Base-by-base conservation (phyloP, 1,140 invertebrate genomes). In the Drosophila fuyamai region DNA sequence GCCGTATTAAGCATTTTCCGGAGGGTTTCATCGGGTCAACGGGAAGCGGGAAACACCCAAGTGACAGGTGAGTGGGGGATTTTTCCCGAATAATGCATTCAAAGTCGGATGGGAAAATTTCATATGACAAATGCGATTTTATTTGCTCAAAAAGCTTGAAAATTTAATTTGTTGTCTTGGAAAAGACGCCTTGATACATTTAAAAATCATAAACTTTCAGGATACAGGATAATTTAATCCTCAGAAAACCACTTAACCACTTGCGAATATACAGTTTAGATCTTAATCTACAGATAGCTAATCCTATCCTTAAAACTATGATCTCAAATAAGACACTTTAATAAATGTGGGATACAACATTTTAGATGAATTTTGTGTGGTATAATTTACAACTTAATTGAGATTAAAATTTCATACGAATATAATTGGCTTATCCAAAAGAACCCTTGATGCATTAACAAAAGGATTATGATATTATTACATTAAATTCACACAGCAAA, bases 21-120 rank as follows among this genome's bases (percentile, higher is more conserved):
- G 8, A 74, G 74, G 51, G 79, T 89, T 23, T 78, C 92, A 62
- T 63, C 80, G 76, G 77, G 92, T 63, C 72, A 92, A 61, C 81
- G 89, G 13, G 85, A 92, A 53, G 68, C 68, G 6, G 93, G 92
- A 53, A 89, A 76, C 43, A 93, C 93, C 32, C 93, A 93, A 80
- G 92, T 93, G 60, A 93, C 93, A 91, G 93, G 93, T 93, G 86
- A 91, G 86, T 48, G 43, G 56, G 29, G 3, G 16, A 32, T 23
- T 60, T 73, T 14, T 32, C 44, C 13, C 27, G 9, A 50, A 32
- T 29, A 32, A 18, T 32, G 56, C 56, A 35, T 56, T 51, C 29
- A 51, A 51, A 5, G 29, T 1, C 13, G 16, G 1, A 23, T 43
- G 14, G 27, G 13, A 8, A 38, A 36, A 44, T 29, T 53, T 38